Evolutionary conservation across 2,888 invertebrate genomes (phyloP), one percentile per base, ranked within the genome.

Genomic region (Pedicia rivosa): DNA sequence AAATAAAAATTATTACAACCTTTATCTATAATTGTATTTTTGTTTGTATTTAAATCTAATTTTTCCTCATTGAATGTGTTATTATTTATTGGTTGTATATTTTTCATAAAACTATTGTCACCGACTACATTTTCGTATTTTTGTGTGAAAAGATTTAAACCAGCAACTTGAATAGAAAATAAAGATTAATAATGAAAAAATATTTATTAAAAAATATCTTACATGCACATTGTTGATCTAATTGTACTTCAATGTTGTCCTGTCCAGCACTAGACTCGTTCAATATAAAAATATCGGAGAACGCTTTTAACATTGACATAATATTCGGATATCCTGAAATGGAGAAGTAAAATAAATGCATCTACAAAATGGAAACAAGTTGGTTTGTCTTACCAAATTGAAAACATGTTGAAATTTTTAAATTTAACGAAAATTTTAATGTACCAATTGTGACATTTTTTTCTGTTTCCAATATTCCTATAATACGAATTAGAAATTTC

Each of bases 241-340:
- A 38, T 0, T 53, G 43, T 5, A 62, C 46, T 40, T 57, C 55
- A 33, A 55, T 53, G 12, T 53, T 51, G 19, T 59, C 57, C 37
- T 55, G 53, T 2, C 52, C 48, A 17, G 48, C 39, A 5, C 53
- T 56, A 8, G 16, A 15, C 25, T 45, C 37, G 36, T 50, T 52
- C 5, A 57, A 29, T 1, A 49, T 43, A 36, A 62, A 62, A 10
- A 61, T 50, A 45, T 62, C 62, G 2, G 54, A 49, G 38, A 55
- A 55, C 0, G 58, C 55, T 31, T 49, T 47, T 36, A 62, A 43
- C 9, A 62, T 39, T 3, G 56, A 46, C 33, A 51, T 54, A 3
- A 62, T 40, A 46, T 59, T 62, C 4, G 62, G 58, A 43, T 51
- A 62, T 2, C 57, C 51, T 47, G 30, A 35, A 32, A 17, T 29